A percentile compares a stretch with the other conserved stretches of the same genome.
Evolutionary conservation across 2,113 vertebrate genomes (phyloP).

Genomic region (Ramphastos sulfuratus): DNA sequence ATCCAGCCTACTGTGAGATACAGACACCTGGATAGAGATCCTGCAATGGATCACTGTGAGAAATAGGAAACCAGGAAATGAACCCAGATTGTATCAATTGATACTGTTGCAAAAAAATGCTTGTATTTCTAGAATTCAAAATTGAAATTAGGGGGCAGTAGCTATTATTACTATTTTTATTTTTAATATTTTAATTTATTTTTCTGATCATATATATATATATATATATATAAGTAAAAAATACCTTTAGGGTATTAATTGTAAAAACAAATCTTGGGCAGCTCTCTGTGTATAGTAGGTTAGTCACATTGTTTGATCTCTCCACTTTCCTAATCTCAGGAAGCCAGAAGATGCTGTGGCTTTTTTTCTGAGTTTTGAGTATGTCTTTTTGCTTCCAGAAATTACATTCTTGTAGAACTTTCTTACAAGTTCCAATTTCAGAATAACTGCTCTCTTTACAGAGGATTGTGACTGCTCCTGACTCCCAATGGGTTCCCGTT

Average conservation of each 20-base stretch:
- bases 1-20: not conserved
- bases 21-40: not conserved
- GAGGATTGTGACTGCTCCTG: not conserved
- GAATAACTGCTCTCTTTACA: not conserved
- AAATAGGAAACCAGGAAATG: not conserved
- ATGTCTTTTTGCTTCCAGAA: not conserved
- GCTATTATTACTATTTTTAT: not conserved
- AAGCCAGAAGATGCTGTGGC: not conserved
- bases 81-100: not conserved
- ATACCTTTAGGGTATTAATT: not conserved
- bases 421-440: not conserved
- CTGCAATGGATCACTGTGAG: not conserved
- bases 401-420: not conserved
- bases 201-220: too few species aligned
- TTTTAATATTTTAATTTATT: not conserved
- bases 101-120: not conserved
- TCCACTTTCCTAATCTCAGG: not conserved
- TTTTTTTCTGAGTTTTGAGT: not conserved
- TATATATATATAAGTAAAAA: too few species aligned
- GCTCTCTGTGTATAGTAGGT: not conserved
- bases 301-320: not conserved
- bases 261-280: not conserved
- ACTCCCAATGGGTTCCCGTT: not conserved
- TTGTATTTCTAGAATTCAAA: not conserved
- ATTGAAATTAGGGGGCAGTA: not conserved